Base-by-base conservation (phyloP, 1,140 invertebrate species). In the Papilio polyxenes region DNA sequence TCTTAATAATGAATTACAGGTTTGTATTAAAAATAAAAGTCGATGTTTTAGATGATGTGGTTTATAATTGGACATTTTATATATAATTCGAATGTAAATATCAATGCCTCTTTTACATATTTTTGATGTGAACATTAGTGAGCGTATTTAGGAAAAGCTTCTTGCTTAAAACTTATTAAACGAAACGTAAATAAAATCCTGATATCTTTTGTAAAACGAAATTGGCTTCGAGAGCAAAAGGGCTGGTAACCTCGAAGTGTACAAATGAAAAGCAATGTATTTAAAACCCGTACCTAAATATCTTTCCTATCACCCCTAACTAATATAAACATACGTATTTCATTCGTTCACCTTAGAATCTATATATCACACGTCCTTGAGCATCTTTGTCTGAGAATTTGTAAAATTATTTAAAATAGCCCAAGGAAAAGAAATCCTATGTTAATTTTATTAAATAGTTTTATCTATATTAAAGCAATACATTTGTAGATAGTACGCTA, bases 341-440 rank as follows among this genome's bases (percentile, higher is more conserved):
- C 20, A 56, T 23, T 23, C 49, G 40, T 7, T 76, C 20, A 31
- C 49, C 44, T 51, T 31, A 3, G 17, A 53, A 77, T 56, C 15
- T 17, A 49, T 49, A 75, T 31, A 49, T 75, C n/a, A 49, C 48
- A 75, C 1, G 75, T 51, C 75, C 75, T 49, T 49, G 75, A 77
- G 75, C 44, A 8, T n/a, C 15, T 23, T 53, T 23, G 75, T 77
- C 75, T 77, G 75, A 77, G 75, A 77, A 77, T 77, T 77, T 53
- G 49, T 77, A 51, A 2, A 76, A 76, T 31, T 31, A 31, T 31
- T 31, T 76, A 51, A 49, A 51, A 76, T 76, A 10, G 37, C 13
- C 6, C 23, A 23, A 31, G 20, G 17, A 65, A 11, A 65, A 65
- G 3, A 10, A 53, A 53, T 53, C 51, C 3, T 53, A 53, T 13